These are phyloP conservation scores for Conops quadrifasciatus DNA, from an alignment of 2,888 invertebrate species.

Conservation along the genomic window DNA sequence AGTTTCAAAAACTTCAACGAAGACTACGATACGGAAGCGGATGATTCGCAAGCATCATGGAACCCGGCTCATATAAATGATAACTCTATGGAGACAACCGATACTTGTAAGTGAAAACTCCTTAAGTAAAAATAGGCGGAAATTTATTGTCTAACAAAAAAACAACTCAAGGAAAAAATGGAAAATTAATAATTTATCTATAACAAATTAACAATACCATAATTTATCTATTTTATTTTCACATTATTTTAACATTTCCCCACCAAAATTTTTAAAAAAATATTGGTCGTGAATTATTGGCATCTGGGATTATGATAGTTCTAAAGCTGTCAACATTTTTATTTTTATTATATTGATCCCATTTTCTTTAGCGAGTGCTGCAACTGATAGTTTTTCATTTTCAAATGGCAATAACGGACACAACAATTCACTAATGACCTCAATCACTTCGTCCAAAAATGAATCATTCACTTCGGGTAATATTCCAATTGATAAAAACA, in stretches of 20 bases:
- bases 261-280: too few species aligned
- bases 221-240: too few species aligned
- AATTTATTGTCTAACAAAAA: too few species aligned
- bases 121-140: too few species aligned
- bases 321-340: too few species aligned
- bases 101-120: conserved; percentile 59
- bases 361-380: conserved; percentile 59
- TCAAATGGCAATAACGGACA: conserved; percentile 58
- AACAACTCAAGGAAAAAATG: too few species aligned
- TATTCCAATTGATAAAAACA: conserved; percentile 49
- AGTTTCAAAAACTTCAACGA: conserved; percentile 41
- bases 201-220: too few species aligned
- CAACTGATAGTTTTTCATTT: conserved; percentile 62
- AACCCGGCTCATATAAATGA: conserved; percentile 51
- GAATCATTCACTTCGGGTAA: conserved; percentile 55
- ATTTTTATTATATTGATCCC: conserved; percentile 6
- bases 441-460: conserved; percentile 52
- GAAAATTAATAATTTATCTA: too few species aligned
- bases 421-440: conserved; percentile 49
- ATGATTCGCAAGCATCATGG: conserved; percentile 63
- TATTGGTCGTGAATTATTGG: too few species aligned
- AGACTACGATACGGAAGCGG: conserved; percentile 50
- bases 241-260: too few species aligned
- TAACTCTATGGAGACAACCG: conserved; percentile 58
- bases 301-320: too few species aligned